Conservation (phyloP, 2,113 vertebrate genomes). For the Perca flavescens region DNA sequence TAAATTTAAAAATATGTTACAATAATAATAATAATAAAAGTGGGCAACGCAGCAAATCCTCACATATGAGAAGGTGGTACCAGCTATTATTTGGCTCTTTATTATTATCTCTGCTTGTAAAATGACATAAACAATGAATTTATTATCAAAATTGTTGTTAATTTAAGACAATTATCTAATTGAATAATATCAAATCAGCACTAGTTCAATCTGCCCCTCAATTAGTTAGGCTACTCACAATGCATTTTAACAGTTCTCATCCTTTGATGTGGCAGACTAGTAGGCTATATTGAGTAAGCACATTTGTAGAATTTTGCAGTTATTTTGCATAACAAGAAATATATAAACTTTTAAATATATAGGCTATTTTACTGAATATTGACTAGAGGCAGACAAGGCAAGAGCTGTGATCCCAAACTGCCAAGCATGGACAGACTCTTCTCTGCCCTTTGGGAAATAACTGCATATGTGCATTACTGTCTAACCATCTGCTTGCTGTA, state of each 20-base stretch:
- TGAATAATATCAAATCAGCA: not conserved
- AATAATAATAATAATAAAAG: not conserved
- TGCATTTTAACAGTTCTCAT: not conserved
- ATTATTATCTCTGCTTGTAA: not conserved
- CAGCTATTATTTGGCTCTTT: not conserved
- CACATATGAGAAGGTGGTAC: not conserved
- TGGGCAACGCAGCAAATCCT: not conserved
- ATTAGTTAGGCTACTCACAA: not conserved
- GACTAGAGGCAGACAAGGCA: slow-evolving; percentile 10
- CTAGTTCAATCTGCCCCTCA: not conserved
- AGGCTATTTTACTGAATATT: slow-evolving; percentile 8
- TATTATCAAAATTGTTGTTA: not conserved
- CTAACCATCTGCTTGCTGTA: slow-evolving; percentile 48
- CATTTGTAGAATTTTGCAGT: not conserved
- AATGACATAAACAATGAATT: not conserved
- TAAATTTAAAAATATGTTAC: not conserved
- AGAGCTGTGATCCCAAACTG: slow-evolving; percentile 37
- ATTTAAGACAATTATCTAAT: not conserved
- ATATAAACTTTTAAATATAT: not conserved
- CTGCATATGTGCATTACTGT: slow-evolving; percentile 48
- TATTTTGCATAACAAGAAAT: not conserved
- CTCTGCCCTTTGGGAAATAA: slow-evolving; percentile 44
- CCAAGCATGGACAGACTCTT: slow-evolving; percentile 33
- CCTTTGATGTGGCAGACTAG: not conserved
- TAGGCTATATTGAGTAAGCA: not conserved